Conservation (phyloP, 2,888 invertebrate genomes). For the Hirtodrosophila cameraria region DNA sequence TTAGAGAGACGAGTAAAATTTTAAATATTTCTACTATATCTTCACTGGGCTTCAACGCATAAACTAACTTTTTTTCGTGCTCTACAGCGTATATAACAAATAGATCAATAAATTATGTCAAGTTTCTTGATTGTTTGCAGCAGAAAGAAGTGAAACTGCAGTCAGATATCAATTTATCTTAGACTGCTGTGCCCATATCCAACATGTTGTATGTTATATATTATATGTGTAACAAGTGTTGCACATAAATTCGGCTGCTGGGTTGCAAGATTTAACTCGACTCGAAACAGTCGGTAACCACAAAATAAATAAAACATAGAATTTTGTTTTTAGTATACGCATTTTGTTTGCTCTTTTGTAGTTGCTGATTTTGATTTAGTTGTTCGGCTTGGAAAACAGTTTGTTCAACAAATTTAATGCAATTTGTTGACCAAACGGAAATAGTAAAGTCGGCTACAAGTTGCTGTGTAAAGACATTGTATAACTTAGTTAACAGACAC, state of each 20-base stretch:
- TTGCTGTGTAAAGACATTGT: neutral
- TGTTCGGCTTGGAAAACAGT: constrained; percentile 20
- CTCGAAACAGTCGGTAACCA: no score
- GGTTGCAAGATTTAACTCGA: constrained; percentile 28
- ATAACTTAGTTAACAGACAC: neutral
- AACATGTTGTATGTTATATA: constrained; percentile 67
- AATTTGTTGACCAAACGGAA: constrained; percentile 32
- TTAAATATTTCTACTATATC: neutral
- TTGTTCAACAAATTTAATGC: constrained; percentile 33
- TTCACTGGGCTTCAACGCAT: neutral
- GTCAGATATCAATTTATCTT: constrained; percentile 69
- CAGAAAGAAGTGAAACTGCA: constrained; percentile 25
- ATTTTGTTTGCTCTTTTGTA: constrained; percentile 23
- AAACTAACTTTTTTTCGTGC: neutral
- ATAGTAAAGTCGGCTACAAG: constrained; percentile 3
- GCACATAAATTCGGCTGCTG: constrained; percentile 52
- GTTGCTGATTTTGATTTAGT: constrained; percentile 48
- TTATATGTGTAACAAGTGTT: constrained; percentile 50
- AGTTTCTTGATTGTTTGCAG: constrained; percentile 44
- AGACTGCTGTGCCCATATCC: constrained; percentile 44
- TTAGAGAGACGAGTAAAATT: no score
- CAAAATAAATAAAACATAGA: constrained; percentile 54
- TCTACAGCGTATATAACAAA: constrained; percentile 11
- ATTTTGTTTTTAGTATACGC: constrained; percentile 42
- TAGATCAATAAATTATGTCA: constrained; percentile 59